Evolutionary conservation across 30 jellyfish, hydroid and myxozoan species (phyloP).

Genomic region (Hydractinia echinata): DNA sequence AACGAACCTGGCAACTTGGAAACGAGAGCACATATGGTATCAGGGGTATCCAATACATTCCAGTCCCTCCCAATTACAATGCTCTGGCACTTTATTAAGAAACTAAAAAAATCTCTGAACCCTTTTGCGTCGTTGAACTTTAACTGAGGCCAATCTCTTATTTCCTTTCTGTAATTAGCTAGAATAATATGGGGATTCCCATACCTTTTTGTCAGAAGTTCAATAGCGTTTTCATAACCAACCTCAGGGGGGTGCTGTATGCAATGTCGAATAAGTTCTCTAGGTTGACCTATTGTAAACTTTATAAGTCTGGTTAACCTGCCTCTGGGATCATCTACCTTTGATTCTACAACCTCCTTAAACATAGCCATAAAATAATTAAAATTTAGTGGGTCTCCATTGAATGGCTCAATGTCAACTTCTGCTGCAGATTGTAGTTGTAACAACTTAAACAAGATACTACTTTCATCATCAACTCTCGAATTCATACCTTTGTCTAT

Average conservation of each 20-base stretch:
- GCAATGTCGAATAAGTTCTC: conserved; percentile 27
- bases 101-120: background rate
- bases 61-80: background rate
- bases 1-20: conserved; percentile 20
- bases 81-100: background rate
- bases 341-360: conserved; percentile 24
- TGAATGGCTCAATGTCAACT: conserved; percentile 20
- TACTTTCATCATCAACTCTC: too few relatives aligned
- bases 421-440: background rate
- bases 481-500: too few relatives aligned
- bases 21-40: conserved; percentile 6
- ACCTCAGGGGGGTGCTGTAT: conserved; percentile 15
- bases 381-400: conserved; percentile 26
- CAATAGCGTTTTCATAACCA: conserved; percentile 26
- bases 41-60: conserved; percentile 15
- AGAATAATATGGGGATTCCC: background rate
- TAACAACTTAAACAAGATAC: too few relatives aligned
- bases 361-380: conserved; percentile 17
- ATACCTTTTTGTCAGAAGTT: background rate
- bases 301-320: conserved; percentile 32
- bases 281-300: conserved; percentile 37
- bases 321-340: conserved; percentile 21
- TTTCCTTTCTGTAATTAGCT: background rate
- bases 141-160: background rate
- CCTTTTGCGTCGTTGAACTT: background rate